Conservation (phyloP, 2,113 vertebrate genomes). For the Gasterosteus nipponicus region DNA sequence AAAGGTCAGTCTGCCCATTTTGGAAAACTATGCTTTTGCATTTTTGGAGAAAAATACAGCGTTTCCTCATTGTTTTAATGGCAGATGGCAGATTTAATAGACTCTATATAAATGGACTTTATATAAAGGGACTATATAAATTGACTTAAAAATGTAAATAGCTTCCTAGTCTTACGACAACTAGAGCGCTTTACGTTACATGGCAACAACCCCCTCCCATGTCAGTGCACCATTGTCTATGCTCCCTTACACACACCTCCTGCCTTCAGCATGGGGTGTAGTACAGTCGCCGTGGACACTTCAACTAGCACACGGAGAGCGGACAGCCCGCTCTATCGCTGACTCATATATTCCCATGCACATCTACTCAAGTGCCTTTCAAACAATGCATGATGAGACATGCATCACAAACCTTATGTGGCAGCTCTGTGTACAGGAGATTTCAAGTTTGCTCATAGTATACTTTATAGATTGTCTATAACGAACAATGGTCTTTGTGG, state of each 20-base stretch:
- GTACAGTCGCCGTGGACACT: not conserved
- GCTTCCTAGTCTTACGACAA: not conserved
- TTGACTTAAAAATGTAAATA: not conserved
- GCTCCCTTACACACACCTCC: not conserved
- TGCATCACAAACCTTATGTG: too few species aligned
- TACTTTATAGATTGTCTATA: not conserved
- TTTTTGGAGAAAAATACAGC: not conserved
- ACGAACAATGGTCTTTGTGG: not conserved
- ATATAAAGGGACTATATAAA: not conserved
- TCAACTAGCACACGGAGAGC: not conserved
- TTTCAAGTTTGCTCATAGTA: not conserved
- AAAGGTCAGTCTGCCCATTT: constrained; percentile 25
- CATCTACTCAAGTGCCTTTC: not conserved
- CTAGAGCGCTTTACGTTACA: not conserved
- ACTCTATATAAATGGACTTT: not conserved
- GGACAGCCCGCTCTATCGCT: not conserved
- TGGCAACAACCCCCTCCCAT: not conserved
- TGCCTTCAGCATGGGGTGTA: not conserved
- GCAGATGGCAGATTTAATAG: not conserved
- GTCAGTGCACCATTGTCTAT: not conserved
- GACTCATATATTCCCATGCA: not conserved
- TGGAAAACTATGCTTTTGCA: not conserved
- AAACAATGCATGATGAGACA: too few species aligned
- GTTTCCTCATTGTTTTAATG: not conserved
- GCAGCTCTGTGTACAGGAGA: not conserved